Evolutionary conservation across 2,113 vertebrate genomes (phyloP), one percentile per base, ranked within the genome.

Genomic region (Orientallactaga bullata): DNA sequence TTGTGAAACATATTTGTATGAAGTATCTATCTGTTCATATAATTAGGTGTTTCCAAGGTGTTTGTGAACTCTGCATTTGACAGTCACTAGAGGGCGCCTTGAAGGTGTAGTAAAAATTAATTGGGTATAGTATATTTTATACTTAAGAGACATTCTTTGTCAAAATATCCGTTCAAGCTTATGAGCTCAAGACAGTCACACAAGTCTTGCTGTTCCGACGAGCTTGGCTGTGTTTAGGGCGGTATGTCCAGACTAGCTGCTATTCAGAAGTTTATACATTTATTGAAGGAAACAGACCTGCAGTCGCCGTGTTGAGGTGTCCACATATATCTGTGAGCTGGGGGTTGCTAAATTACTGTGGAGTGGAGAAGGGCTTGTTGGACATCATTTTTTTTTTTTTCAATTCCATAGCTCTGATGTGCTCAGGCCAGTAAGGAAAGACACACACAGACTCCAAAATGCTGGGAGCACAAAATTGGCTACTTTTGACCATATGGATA

Each of bases 401-500:
- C 85, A 84, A 81, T 58, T 87, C 63, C 51, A 80, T 5, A 28
- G 63, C 30, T 92, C 69, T 23, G 37, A 68, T 77, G 32, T 92
- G 42, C 80, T 90, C 39, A 81, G 84, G 35, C 17, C 68, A 30
- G 76, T 92, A 47, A 85, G 51, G 61, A 90, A 83, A 91, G 7
- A 51, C 51, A 51, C 51, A 51, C 55, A 10, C 55, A 55, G 2
- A 10, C 55, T 15, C 55, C 51, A 71, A 77, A 94, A 84, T 81
- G 65, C 81, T 85, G 71, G 85, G 84, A 78, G 58, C 42, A 85
- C 84, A 94, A 69, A 78, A 84, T 18, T 65, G 91, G 80, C 89
- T 73, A 79, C 24, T 94, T 66, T 47, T 85, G 79, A 93, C 95
- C 96, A 96, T 81, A 39, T 95, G 94, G 92, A 89, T 85, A 85